Evolutionary conservation across 2,113 vertebrate genomes (phyloP).

Genomic region (Microtus oregoni): DNA sequence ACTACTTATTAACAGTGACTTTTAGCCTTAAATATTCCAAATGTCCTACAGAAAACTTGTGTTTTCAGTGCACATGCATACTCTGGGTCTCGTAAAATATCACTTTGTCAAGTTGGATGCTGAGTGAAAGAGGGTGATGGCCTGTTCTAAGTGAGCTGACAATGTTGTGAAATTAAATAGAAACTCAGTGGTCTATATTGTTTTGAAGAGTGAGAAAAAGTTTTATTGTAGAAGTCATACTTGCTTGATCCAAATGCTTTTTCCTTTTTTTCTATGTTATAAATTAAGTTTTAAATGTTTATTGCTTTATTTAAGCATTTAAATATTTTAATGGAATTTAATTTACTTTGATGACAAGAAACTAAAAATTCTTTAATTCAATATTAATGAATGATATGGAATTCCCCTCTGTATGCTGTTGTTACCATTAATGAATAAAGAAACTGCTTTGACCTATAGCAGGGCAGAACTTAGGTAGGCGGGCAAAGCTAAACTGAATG

Average conservation of each 20-base stretch:
- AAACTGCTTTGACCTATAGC: too few species aligned
- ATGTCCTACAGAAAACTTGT: slow-evolving; percentile 7
- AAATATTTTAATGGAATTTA: not conserved
- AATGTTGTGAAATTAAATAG: not conserved
- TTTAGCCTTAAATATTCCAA: not conserved
- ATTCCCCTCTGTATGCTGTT: too few species aligned
- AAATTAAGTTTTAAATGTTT: slow-evolving; percentile 9
- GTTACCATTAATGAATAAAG: too few species aligned
- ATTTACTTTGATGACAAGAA: not conserved
- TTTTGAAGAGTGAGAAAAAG: slow-evolving; percentile 7
- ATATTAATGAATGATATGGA: not conserved
- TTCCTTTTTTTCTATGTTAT: not conserved
- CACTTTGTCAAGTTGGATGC: not conserved
- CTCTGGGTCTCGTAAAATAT: not conserved
- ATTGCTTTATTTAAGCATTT: not conserved
- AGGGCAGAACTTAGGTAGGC: too few species aligned
- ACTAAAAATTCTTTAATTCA: not conserved
- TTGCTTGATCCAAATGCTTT: not conserved
- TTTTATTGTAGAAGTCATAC: not conserved
- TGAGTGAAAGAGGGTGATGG: not conserved
- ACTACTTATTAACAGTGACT: slow-evolving; percentile 55
- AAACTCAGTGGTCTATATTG: not conserved
- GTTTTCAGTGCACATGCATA: not conserved
- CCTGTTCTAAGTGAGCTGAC: not conserved
- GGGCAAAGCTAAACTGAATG: too few species aligned